Evolutionary conservation across 2,888 invertebrate species (phyloP), one percentile per base, ranked within the genome.

Genomic region (Synergus umbraculus): DNA sequence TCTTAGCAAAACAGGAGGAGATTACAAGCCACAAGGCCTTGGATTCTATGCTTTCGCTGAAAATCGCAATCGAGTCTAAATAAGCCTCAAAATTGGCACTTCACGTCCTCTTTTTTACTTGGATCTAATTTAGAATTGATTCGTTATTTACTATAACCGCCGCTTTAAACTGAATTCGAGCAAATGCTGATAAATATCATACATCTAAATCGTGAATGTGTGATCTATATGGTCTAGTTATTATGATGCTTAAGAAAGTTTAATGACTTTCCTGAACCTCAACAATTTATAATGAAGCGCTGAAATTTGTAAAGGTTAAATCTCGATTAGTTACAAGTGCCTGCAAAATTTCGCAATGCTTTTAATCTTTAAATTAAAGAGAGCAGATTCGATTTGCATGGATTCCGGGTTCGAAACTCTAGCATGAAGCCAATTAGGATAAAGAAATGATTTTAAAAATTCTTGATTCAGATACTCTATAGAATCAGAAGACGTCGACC

Each of bases 1-100:
- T 88, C 87, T 82, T 82, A 67, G 65, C 65, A 79, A 54, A 73
- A 41, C 54, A 73, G 54, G 37, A 73, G 54, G 73, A 54, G 73
- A 22, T 60, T 22, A 60, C 18, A 22, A 22, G 4, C 22, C 22
- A 54, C 10, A 60, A 22, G 60, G 60, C 60, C 22, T 60, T 60
- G 12, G 22, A 60, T 12, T 60, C 60, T 22, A 18, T 54, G 54
- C 54, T 54, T 54, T 54, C 54, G 8, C n/a, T 54, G n/a, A 54
- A 54, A 54, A 54, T 54, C n/a, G n/a, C 54, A 54, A 8, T 54
- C n/a, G n/a, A n/a, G 54, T n/a, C 54, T 54, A 54, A 54, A 54
- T 54, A n/a, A 54, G 54, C 9, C 8, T 54, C 54, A 54, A 54
- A n/a, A n/a, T 8, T 9, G 54, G 8, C 8, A n/a, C 15, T 54